Conservation (phyloP, 2,797 vertebrate species). For the Lepidocolaptes lacrymiger region DNA sequence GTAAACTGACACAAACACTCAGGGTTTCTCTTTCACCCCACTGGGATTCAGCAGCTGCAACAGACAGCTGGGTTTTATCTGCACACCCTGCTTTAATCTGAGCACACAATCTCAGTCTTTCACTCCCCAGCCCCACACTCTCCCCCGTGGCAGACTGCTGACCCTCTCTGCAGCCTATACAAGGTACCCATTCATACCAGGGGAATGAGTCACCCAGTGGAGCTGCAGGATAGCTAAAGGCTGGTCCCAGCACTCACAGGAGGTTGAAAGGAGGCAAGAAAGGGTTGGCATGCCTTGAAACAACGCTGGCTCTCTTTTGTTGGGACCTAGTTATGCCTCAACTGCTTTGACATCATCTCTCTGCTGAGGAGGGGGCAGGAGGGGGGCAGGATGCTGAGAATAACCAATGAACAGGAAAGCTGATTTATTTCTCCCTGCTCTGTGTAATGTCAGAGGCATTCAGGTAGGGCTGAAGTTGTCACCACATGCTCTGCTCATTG, state of each 20-base stretch:
- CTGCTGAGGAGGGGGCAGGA: not conserved
- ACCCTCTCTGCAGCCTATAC: not conserved
- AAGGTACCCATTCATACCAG: conserved; percentile 58
- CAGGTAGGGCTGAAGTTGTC: not conserved
- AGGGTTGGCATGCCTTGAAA: not conserved
- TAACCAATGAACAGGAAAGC: not conserved
- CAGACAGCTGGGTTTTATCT: conserved; percentile 36
- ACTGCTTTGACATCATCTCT: conserved; percentile 16
- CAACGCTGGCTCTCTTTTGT: conserved; percentile 3
- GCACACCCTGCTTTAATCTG: conserved; percentile 4
- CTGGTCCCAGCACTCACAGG: not conserved
- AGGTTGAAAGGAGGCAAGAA: not conserved
- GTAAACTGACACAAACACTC: not conserved
- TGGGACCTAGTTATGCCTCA: not conserved
- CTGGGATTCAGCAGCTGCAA: not conserved
- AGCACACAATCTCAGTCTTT: conserved; percentile 45
- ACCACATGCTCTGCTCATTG: not conserved
- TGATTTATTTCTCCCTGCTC: not conserved
- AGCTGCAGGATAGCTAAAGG: not conserved
- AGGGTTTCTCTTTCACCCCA: not conserved
- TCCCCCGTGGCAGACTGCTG: not conserved
- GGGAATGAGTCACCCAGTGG: conserved; percentile 33
- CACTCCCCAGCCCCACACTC: not conserved
- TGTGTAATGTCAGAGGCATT: not conserved
- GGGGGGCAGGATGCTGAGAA: not conserved